Percentiles rank a stretch among this genome's conserved stretches.
Evolutionary conservation across 30 jellyfish, hydroid and myxozoan genomes (phyloP).

Genomic region (Mastigias papua): DNA sequence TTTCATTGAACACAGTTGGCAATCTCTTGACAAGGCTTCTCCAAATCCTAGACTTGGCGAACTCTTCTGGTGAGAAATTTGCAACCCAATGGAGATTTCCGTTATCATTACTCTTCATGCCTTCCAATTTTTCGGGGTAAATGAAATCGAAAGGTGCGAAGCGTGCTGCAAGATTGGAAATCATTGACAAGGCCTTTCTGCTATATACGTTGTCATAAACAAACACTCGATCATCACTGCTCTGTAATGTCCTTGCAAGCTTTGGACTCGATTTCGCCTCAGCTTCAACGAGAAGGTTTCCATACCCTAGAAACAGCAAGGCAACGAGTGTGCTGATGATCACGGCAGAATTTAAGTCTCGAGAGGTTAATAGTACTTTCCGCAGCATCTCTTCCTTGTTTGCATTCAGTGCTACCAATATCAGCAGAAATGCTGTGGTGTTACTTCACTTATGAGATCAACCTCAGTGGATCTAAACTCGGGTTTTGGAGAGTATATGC

Average conservation of each 20-base stretch:
- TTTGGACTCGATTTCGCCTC: background rate
- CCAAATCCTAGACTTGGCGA: conserved; percentile 71
- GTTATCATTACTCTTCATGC: conserved; percentile 48
- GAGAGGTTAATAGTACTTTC: too few relatives aligned
- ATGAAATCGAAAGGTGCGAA: conserved; percentile 68
- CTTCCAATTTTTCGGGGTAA: conserved; percentile 68
- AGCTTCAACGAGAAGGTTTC: background rate
- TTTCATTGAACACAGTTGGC: conserved; percentile 26
- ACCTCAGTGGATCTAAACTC: too few relatives aligned
- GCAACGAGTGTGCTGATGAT: background rate
- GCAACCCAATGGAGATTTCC: conserved; percentile 81
- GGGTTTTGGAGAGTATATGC: too few relatives aligned
- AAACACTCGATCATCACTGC: background rate
- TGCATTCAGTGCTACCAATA: too few relatives aligned
- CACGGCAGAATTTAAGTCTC: background rate
- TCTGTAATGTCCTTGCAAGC: conserved; percentile 28
- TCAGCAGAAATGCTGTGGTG: too few relatives aligned
- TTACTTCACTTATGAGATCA: too few relatives aligned
- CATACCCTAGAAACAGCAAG: background rate
- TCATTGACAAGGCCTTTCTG: background rate
- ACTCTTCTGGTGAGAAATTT: conserved; percentile 54
- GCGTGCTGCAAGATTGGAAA: conserved; percentile 30
- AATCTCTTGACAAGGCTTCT: conserved; percentile 23
- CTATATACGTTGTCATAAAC: conserved; percentile 50
- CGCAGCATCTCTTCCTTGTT: too few relatives aligned